Evolutionary conservation across 1,140 invertebrate genomes (phyloP).

Genomic region (Caenorhabditis inopinata): DNA sequence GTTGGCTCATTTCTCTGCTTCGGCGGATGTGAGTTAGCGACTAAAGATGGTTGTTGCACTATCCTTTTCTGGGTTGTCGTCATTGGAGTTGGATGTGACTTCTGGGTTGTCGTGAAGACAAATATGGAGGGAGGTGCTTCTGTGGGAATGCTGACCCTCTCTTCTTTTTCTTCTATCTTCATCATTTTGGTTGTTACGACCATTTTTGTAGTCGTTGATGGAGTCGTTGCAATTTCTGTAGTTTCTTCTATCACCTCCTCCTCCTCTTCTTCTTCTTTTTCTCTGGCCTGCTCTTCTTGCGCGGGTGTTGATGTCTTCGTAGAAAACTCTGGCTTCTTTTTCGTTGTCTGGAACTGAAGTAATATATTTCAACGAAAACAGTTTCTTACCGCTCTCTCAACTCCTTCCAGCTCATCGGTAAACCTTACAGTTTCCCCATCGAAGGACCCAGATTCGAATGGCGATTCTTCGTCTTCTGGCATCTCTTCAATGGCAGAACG

Average conservation of each 20-base stretch:
- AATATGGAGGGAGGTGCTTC: not conserved
- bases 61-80: not conserved
- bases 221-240: too few species aligned
- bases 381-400: not conserved
- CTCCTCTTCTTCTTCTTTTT: not conserved
- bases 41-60: not conserved
- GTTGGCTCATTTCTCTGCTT: not conserved
- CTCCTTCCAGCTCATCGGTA: not conserved
- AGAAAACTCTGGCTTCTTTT: not conserved
- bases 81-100: not conserved
- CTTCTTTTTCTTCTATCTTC: constrained; percentile 4
- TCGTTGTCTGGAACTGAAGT: not conserved
- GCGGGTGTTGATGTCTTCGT: not conserved
- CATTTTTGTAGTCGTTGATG: too few species aligned
- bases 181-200: too few species aligned
- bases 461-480: not conserved
- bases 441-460: not conserved
- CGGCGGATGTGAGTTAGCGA: not conserved
- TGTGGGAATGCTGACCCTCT: not conserved
- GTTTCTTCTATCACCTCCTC: too few species aligned
- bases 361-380: not conserved
- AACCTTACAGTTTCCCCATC: not conserved
- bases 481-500: not conserved
- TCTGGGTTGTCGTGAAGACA: constrained; percentile 4
- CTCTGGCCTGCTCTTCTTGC: not conserved